Evolutionary conservation across 2,888 invertebrate genomes (phyloP).

Genomic region (Nomada ferruginata): DNA sequence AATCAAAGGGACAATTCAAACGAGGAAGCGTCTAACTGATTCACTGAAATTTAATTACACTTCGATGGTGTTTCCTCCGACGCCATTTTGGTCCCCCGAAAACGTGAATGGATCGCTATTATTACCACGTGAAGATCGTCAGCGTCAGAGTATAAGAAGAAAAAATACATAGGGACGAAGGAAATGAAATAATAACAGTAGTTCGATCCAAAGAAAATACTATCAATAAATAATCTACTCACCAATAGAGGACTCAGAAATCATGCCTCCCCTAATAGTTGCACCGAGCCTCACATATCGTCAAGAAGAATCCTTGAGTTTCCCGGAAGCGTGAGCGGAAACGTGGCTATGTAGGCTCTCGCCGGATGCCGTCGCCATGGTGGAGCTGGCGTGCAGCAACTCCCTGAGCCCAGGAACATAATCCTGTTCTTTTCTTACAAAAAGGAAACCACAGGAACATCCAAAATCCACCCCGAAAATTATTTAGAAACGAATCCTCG

Average conservation of each 20-base stretch:
- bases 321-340: constrained; percentile 11
- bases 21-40: constrained; percentile 2
- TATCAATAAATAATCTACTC: too few relatives aligned
- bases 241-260: neutral
- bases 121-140: constrained; percentile 15
- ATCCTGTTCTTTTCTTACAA: neutral
- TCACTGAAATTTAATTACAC: constrained; percentile 15
- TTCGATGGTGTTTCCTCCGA: constrained; percentile 7
- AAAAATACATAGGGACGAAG: neutral
- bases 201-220: too few relatives aligned
- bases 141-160: neutral
- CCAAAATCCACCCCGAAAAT: neutral
- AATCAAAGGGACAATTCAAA: neutral
- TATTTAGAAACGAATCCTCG: too few relatives aligned
- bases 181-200: neutral
- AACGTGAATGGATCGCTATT: constrained; percentile 20
- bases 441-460: neutral
- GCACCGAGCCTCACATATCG: neutral
- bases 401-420: constrained; percentile 77
- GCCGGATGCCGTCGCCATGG: constrained; percentile 68
- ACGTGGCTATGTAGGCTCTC: constrained; percentile 55
- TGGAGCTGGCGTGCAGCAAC: constrained; percentile 78
- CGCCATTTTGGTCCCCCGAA: neutral
- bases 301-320: neutral
- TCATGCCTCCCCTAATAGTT: constrained; percentile 21